Evolutionary conservation across 2,888 invertebrate genomes (phyloP), one percentile per base, ranked within the genome.

Genomic region (Archips crataeganus): DNA sequence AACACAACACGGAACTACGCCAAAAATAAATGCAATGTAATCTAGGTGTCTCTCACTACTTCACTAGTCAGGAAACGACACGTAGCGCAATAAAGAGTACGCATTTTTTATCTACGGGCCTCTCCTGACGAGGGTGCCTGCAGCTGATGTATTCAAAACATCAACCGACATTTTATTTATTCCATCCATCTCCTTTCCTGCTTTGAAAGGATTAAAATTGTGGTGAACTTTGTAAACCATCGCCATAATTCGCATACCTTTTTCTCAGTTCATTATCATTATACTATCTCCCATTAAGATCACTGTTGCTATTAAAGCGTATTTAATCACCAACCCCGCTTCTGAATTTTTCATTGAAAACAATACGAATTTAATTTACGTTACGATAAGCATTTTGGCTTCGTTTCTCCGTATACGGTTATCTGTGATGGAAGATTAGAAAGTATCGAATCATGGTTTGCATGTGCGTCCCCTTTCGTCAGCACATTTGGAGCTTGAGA

Each of bases 401-500:
- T 79, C 75, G 74, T 79, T 75, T 74, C 74, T 71, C 71, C 65
- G 54, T 64, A 68, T 71, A 69, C 64, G 68, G 49, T 47, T 75
- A 74, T 75, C 77, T 62, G 39, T 64, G 75, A 77, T 76, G 63
- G 64, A 67, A 77, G 77, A 79, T 79, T 79, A 77, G 77, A 77
- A 76, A 77, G 77, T 77, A 75, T 75, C 71, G 71, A 74, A 76
- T 76, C 77, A 76, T 75, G 65, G 68, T 71, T 74, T 68, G 67
- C 62, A 70, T 74, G 68, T 71, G 71, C 67, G 74, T 74, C 75
- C 69, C 72, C 80, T 83, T 80, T 83, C 83, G 83, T 87, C 86
- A 85, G 85, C 85, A 79, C 79, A 79, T 83, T 85, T 79, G 79
- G 81, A 77, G 74, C 73, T 69, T 80, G 80, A 85, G 85, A 84